Percentiles rank a stretch among this genome's conserved stretches.
phyloP scores from a whole-genome alignment of 2,888 invertebrate species.

The Tribolium freemani region DNA sequence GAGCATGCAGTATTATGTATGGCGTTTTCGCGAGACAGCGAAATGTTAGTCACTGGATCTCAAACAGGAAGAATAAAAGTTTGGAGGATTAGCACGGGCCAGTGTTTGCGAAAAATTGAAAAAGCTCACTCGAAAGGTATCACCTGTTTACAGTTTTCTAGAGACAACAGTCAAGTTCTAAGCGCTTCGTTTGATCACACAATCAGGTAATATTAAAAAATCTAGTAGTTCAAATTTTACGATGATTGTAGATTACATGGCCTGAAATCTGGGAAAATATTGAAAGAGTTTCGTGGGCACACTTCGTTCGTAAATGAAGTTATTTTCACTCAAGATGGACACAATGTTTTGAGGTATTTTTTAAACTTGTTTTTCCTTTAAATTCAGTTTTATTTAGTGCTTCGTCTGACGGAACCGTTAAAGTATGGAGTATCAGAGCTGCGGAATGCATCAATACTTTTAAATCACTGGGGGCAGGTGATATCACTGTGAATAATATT shows the following conservation, averaged over 20 bases:
- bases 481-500: slow-evolving; percentile 94
- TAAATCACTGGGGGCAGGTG: slow-evolving; percentile 87
- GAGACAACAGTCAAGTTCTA: slow-evolving; percentile 95
- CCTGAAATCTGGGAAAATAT: slow-evolving; percentile 95
- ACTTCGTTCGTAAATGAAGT: slow-evolving; percentile 98
- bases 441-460: slow-evolving; percentile 94
- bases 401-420: slow-evolving; percentile 96
- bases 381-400: slow-evolving; percentile 73
- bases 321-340: slow-evolving; percentile 94
- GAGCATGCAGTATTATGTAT: slow-evolving; percentile 96
- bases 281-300: slow-evolving; percentile 99
- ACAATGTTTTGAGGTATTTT: slow-evolving; percentile 82
- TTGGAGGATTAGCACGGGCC: slow-evolving; percentile 96
- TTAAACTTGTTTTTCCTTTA: not conserved
- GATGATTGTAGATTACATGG: slow-evolving; percentile 86
- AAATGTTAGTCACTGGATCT: slow-evolving; percentile 96
- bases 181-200: slow-evolving; percentile 97
- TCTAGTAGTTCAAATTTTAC: not conserved
- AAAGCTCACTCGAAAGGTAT: slow-evolving; percentile 98
- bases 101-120: slow-evolving; percentile 94
- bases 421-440: slow-evolving; percentile 94
- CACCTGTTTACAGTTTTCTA: slow-evolving; percentile 94
- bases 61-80: slow-evolving; percentile 93
- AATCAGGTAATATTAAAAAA: slow-evolving; percentile 74
- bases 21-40: slow-evolving; percentile 95